Evolutionary conservation across 2,888 invertebrate species (phyloP), one percentile per base, ranked within the genome.

Genomic region (Drosophila algonquin): DNA sequence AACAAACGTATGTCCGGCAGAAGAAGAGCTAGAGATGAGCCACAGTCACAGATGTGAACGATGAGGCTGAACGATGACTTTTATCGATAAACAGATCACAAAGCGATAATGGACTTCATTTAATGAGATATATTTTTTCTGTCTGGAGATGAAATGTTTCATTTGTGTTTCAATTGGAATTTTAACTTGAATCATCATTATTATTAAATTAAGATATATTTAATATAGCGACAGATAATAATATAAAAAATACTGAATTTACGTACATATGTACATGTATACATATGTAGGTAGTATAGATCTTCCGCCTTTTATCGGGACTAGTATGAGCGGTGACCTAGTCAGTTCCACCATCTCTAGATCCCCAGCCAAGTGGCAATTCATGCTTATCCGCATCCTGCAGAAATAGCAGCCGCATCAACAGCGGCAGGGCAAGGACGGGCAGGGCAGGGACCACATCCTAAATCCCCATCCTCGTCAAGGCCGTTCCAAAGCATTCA

Each of bases 351-450:
- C 35, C 53, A 54, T 45, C 70, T 50, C 27, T 60, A 64, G 63
- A 75, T 72, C 55, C 72, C 58, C 65, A 62, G 62, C 46, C 50
- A 40, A 56, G 24, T 35, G 54, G 61, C 74, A 69, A 65, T 63
- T 65, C 51, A 67, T 63, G 75, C 73, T 77, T 82, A 80, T 67
- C 70, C 75, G 65, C 67, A 68, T 76, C 71, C 79, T 81, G 69
- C 45, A 54, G 72, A 63, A 73, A 69, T 30, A 53, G n/a, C 40
- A n/a, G 21, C 9, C n/a, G 35, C 46, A 40, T 40, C 14, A 6
- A 14, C 40, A 14, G 40, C 40, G 40, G 6, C 40, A 40, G n/a
- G n/a, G 40, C 40, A 6, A 14, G 14, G 40, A 14, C 14, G 40
- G 14, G 40, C 40, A 2, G 6, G 1, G 14, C 35, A 40, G 40